Evolutionary conservation across 2,888 invertebrate species (phyloP).

Genomic region (Nymphalis c-album): DNA sequence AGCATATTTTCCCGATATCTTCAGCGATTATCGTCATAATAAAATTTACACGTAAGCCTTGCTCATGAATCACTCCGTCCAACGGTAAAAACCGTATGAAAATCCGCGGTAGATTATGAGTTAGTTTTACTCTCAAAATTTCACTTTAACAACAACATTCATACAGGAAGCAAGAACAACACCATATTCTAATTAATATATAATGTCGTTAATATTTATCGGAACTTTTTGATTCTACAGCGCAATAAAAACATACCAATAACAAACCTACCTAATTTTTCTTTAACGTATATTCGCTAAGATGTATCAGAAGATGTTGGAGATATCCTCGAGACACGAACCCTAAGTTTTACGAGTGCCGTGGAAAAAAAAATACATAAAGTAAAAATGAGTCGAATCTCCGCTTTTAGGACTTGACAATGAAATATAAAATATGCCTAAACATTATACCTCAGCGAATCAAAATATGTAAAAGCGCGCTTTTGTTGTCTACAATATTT

Average conservation of each 20-base stretch:
- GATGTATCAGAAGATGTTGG: neutral
- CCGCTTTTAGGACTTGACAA: constrained; percentile 7
- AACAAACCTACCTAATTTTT: neutral
- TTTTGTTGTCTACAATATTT: constrained; percentile 44
- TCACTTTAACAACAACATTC: too few species aligned
- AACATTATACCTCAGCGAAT: constrained; percentile 17
- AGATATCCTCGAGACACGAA: neutral
- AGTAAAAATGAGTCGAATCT: constrained; percentile 13
- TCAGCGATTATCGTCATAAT: too few species aligned
- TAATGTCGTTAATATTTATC: neutral
- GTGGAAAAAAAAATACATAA: constrained; percentile 1
- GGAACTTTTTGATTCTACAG: neutral
- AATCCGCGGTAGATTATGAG: too few species aligned
- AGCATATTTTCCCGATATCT: too few species aligned
- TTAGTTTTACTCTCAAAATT: too few species aligned
- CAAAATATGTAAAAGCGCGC: constrained; percentile 38
- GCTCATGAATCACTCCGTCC: too few species aligned
- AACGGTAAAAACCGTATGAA: too few species aligned
- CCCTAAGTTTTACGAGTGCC: neutral
- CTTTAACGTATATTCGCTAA: neutral
- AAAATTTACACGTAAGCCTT: too few species aligned
- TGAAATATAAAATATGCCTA: constrained; percentile 13
- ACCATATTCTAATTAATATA: too few species aligned
- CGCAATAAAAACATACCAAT: neutral
- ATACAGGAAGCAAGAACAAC: too few species aligned